Evolutionary conservation across 2,113 vertebrate species (phyloP).

Genomic region (Diadophis punctatus): DNA sequence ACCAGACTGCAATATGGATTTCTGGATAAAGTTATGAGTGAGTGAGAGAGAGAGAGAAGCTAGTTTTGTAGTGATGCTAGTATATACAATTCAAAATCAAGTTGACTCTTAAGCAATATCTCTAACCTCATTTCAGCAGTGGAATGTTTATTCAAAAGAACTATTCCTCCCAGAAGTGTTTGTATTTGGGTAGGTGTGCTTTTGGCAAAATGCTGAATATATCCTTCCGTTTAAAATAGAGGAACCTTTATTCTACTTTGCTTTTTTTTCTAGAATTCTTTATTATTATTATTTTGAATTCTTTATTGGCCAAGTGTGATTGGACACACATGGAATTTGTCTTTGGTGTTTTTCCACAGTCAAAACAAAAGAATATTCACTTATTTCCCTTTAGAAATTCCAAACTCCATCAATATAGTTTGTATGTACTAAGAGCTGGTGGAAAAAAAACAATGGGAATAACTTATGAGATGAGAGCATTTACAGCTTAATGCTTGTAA

Average conservation of each 20-base stretch:
- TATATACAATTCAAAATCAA: background rate
- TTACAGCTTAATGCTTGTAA: constrained; percentile 24
- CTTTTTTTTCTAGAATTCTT: too few species aligned
- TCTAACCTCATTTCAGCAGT: background rate
- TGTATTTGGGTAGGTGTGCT: background rate
- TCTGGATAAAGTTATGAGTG: background rate
- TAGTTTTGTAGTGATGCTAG: background rate
- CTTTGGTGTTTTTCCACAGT: too few species aligned
- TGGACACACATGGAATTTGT: too few species aligned
- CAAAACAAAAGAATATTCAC: background rate
- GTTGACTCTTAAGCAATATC: background rate
- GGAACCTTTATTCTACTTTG: background rate
- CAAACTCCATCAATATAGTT: background rate
- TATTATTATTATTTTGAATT: too few species aligned
- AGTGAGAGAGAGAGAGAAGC: background rate
- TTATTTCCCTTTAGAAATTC: background rate
- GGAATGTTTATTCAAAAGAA: background rate
- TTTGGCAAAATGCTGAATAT: background rate
- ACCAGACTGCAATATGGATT: background rate
- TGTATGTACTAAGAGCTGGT: rapidly evolving
- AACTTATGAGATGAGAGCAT: background rate
- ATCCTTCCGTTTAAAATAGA: background rate
- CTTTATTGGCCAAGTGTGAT: too few species aligned
- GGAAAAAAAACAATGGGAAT: background rate
- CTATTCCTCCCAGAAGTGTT: background rate